A percentile compares a stretch with the other conserved stretches of the same genome.
Conservation (phyloP, 1,140 invertebrate genomes). For the Leptinotarsa defecta region DNA sequence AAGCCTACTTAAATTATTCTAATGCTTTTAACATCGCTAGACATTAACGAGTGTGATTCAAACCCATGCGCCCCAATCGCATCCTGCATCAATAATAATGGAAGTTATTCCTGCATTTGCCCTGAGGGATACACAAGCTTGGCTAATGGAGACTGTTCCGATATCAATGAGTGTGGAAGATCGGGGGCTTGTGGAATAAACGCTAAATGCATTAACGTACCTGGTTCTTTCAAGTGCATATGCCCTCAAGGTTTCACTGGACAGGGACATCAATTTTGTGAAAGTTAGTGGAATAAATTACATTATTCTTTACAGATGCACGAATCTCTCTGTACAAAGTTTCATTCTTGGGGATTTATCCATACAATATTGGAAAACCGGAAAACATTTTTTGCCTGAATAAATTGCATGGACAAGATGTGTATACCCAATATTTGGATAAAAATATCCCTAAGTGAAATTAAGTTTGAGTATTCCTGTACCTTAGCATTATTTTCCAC, state of each 20-base stretch:
- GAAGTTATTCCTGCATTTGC: conserved; percentile 76
- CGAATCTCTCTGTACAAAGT: background rate
- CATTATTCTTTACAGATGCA: background rate
- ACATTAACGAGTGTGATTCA: conserved; percentile 66
- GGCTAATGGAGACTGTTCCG: conserved; percentile 59
- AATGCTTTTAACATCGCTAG: conserved; percentile 52
- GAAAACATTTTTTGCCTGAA: too few species aligned
- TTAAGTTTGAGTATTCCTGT: background rate
- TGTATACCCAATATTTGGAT: too few species aligned
- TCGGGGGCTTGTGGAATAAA: conserved; percentile 79
- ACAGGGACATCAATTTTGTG: conserved; percentile 69
- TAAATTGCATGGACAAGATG: too few species aligned
- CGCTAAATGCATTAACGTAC: conserved; percentile 89
- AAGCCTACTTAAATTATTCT: background rate
- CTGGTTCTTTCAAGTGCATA: conserved; percentile 89
- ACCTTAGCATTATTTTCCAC: conserved; percentile 12
- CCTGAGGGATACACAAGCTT: conserved; percentile 71
- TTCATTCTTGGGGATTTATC: background rate
- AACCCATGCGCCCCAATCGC: conserved; percentile 73
- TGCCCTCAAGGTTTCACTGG: conserved; percentile 85
- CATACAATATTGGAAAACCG: too few species aligned
- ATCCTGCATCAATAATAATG: conserved; percentile 74
- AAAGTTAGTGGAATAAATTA: conserved; percentile 69
- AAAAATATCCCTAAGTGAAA: too few species aligned
- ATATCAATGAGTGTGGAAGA: conserved; percentile 72